A percentile compares a stretch with the other conserved stretches of the same genome.
These are phyloP conservation scores for Pampusana beccarii DNA, from an alignment of 2,113 vertebrate genomes.

Conservation along the genomic window DNA sequence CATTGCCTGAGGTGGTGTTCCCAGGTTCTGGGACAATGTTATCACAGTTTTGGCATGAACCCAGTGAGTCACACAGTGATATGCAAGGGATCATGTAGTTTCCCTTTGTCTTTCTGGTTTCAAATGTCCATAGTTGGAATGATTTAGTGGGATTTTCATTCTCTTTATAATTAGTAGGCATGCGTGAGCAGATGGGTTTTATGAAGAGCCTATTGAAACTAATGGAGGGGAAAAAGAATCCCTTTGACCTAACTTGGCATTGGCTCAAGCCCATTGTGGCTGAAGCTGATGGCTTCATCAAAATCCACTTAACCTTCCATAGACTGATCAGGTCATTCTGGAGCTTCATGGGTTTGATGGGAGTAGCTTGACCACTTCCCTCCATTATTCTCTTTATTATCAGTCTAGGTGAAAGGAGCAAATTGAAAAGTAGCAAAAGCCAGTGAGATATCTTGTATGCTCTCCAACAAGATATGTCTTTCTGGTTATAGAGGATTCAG, in stretches of 20 bases:
- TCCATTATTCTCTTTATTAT: neutral
- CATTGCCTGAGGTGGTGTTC: neutral
- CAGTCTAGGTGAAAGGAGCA: neutral
- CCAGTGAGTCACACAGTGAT: neutral
- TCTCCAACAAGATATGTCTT: neutral
- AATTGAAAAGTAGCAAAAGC: neutral
- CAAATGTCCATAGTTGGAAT: neutral
- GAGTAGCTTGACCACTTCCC: neutral
- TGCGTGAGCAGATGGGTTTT: neutral
- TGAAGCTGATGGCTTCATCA: conserved; percentile 48
- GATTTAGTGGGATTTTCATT: conserved; percentile 35
- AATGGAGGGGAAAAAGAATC: neutral
- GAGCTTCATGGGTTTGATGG: neutral
- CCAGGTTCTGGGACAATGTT: neutral
- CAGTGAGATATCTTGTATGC: neutral
- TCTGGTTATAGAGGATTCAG: neutral
- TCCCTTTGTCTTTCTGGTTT: neutral
- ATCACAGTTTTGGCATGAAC: neutral
- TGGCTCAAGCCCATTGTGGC: conserved; percentile 5
- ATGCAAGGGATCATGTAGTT: neutral
- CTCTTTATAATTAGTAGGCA: conserved; percentile 9
- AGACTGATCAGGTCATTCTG: neutral
- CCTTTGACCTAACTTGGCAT: conserved; percentile 47
- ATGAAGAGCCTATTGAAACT: conserved; percentile 29
- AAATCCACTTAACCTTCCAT: conserved; percentile 57